These are phyloP conservation scores for Grus americana DNA, from an alignment of 2,113 vertebrate genomes.

Conservation along the genomic window DNA sequence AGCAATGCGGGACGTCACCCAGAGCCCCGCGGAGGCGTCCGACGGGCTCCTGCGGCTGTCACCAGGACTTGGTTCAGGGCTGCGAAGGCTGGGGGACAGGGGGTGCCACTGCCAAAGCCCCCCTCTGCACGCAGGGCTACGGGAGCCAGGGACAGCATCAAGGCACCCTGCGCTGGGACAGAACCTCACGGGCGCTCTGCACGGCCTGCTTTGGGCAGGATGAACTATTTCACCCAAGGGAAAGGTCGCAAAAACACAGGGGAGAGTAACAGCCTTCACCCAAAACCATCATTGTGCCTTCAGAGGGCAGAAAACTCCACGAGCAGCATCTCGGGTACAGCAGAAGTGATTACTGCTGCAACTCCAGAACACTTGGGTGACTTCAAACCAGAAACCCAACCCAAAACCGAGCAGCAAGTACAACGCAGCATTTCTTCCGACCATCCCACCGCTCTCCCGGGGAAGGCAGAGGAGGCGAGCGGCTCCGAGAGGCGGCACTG, in stretches of 20 bases:
- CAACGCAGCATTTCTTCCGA: background rate
- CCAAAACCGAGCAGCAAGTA: fast-evolving
- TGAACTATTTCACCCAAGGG: background rate
- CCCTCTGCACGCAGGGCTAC: background rate
- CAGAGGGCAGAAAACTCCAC: background rate
- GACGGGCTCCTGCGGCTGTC: background rate
- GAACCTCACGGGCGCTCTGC: fast-evolving
- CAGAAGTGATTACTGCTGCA: background rate
- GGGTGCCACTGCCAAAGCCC: background rate
- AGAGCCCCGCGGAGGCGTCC: fast-evolving
- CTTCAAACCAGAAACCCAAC: background rate
- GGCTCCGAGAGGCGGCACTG: fast-evolving
- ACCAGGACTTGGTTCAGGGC: fast-evolving
- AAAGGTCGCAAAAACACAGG: background rate
- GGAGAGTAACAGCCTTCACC: background rate
- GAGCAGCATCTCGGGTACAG: background rate
- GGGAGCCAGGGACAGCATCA: background rate
- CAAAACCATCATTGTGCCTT: fast-evolving
- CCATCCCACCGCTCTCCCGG: fast-evolving
- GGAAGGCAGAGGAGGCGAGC: background rate
- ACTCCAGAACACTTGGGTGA: background rate
- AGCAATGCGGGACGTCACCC: fast-evolving
- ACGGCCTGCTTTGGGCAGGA: background rate
- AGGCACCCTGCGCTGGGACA: fast-evolving
- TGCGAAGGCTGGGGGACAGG: fast-evolving